Conservation (phyloP, 1,140 invertebrate genomes). For the Drosophila sproati region DNA sequence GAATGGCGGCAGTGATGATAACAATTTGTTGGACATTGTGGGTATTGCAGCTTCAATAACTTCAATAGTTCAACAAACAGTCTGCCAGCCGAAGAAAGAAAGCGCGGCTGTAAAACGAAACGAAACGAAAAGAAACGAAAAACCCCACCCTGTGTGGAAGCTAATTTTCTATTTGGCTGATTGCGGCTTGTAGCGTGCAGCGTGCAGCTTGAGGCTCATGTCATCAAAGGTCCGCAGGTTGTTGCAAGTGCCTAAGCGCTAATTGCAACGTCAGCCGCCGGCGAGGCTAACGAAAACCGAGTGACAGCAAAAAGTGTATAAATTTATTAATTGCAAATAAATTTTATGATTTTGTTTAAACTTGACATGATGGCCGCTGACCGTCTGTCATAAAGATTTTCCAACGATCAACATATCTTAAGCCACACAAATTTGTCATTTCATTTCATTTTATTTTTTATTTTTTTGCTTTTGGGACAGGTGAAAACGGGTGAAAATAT, state of each 20-base stretch:
- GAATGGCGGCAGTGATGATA: conserved; percentile 1
- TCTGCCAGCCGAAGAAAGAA: conserved; percentile 15
- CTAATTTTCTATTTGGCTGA: conserved; percentile 28
- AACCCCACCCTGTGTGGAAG: conserved; percentile 17
- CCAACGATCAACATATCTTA: not conserved
- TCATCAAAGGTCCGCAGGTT: conserved; percentile 17
- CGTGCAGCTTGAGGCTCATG: conserved; percentile 10
- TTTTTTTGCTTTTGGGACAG: not conserved
- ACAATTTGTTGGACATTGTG: conserved; percentile 9
- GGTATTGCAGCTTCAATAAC: conserved; percentile 12
- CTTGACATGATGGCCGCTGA: conserved; percentile 3
- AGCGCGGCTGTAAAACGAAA: conserved; percentile 9
- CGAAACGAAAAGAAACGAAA: not conserved
- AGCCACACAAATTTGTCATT: not conserved
- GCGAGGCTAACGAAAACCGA: conserved; percentile 3
- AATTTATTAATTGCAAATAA: conserved; percentile 75
- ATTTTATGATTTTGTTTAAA: conserved; percentile 70
- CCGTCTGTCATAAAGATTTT: not conserved
- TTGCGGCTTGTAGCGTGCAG: conserved; percentile 10
- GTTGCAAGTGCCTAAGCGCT: conserved; percentile 15
- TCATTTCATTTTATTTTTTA: not conserved
- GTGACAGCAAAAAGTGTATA: conserved; percentile 4
- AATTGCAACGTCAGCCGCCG: conserved; percentile 21
- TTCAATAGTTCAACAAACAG: conserved; percentile 17
- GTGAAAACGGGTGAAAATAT: not conserved